These are phyloP conservation scores for Ceratina japonica DNA, from an alignment of 1,140 invertebrate species.

Conservation along the genomic window DNA sequence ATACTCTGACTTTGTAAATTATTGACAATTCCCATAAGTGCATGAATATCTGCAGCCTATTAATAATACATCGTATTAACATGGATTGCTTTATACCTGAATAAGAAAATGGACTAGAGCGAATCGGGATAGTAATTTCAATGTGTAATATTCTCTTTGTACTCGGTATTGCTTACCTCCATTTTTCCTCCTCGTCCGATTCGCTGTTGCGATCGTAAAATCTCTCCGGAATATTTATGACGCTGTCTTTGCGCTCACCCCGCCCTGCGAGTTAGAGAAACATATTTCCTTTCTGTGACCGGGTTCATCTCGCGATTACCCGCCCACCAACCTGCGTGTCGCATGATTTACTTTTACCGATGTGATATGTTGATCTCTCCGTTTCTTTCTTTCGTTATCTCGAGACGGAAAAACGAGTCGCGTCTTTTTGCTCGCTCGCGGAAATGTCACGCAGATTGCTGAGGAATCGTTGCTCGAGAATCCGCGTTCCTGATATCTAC, in stretches of 20 bases:
- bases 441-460: slow-evolving; percentile 15
- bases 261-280: slow-evolving; percentile 68
- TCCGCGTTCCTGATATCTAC: slow-evolving; percentile 14
- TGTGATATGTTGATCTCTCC: background rate
- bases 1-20: no score
- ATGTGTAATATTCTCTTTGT: background rate
- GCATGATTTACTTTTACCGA: background rate
- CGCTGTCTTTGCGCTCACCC: slow-evolving; percentile 77
- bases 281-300: slow-evolving; percentile 39
- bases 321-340: slow-evolving; percentile 5
- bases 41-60: background rate
- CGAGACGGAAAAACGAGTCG: background rate
- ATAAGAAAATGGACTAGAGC: background rate
- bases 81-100: background rate
- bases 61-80: no score
- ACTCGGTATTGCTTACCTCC: slow-evolving; percentile 69
- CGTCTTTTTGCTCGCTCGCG: background rate
- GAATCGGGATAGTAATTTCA: background rate
- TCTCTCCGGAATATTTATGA: slow-evolving; percentile 74
- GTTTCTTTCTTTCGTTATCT: background rate
- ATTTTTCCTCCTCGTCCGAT: slow-evolving; percentile 79
- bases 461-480: background rate
- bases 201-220: slow-evolving; percentile 76
- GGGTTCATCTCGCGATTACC: slow-evolving; percentile 6
- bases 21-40: no score